Base-by-base conservation (phyloP, 2,113 vertebrate genomes). In the Nannospalax galili region DNA sequence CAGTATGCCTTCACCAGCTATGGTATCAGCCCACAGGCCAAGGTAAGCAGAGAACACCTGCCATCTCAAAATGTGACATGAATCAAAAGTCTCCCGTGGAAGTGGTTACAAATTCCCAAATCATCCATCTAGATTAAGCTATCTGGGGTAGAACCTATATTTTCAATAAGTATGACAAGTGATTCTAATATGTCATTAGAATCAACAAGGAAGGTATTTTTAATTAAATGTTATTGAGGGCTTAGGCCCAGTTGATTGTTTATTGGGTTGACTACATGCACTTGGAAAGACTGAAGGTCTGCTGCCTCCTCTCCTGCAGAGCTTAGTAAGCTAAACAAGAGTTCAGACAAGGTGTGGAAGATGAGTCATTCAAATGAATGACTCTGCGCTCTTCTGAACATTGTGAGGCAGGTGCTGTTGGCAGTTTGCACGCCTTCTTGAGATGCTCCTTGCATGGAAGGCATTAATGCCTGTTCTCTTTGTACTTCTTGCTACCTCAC, bases 1-100 rank as follows among this genome's bases (percentile, higher is more conserved):
- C 99, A 99, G 74, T 99, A 99, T 0, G 96, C 97, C 94, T 99
- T 99, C 97, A 99, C 99, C 74, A 99, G 98, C 88, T 99, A 99
- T 24, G 99, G 99, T 12, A 98, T 99, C 78, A 99, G 99, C 95
- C 99, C 99, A 9, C 99, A 99, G 97, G 99, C 99, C 94, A 99
- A 99, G 99, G 99, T 99, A 98, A 95, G 88, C 65, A 22, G 87
- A 37, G 1, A 7, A 1, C 20, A 1, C 9, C 16, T 42, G 2
- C n/a, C 32, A 26, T 42, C 42, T 81, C 67, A 77, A 2, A 94
- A 65, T 80, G 32, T 52, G 70, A 24, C 52, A 3, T 28, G 30
- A 37, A 37, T n/a, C 84, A 37, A 62, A 40, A 75, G 2, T n/a
- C 58, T 75, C 69, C 60, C 48, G 56, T 74, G 89, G n/a, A 95